These are phyloP conservation scores for Lynx canadensis DNA, from an alignment of 2,113 vertebrate genomes.

Conservation along the genomic window DNA sequence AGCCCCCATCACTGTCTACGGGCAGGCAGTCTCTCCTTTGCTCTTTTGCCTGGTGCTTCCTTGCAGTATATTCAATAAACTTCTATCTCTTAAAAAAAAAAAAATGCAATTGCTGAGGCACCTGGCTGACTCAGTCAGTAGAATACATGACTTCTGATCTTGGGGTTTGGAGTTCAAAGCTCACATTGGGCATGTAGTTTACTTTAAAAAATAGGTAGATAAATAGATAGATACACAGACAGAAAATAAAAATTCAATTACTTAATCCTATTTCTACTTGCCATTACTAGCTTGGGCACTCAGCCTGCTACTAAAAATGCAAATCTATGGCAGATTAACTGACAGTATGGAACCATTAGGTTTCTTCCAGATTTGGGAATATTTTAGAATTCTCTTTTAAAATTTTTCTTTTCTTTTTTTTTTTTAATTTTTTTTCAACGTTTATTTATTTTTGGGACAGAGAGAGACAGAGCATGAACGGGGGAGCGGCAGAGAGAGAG, in stretches of 20 bases:
- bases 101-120: neutral
- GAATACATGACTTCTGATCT: neutral
- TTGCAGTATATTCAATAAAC: neutral
- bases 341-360: neutral
- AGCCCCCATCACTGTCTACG: neutral
- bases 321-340: constrained; percentile 6
- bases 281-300: neutral
- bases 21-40: neutral
- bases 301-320: neutral
- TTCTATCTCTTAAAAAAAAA: neutral
- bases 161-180: neutral
- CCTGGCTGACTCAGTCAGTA: neutral
- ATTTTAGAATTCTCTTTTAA: constrained; percentile 7
- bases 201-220: neutral
- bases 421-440: too few relatives aligned
- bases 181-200: neutral
- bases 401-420: too few relatives aligned
- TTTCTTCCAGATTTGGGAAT: constrained; percentile 15
- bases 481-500: too few relatives aligned
- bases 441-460: too few relatives aligned
- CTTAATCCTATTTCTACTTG: neutral
- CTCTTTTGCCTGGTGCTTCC: neutral
- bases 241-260: neutral
- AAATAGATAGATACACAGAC: neutral
- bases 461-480: too few relatives aligned